Evolutionary conservation across 2,888 invertebrate species (phyloP).

Genomic region (Sialis fuliginosa): DNA sequence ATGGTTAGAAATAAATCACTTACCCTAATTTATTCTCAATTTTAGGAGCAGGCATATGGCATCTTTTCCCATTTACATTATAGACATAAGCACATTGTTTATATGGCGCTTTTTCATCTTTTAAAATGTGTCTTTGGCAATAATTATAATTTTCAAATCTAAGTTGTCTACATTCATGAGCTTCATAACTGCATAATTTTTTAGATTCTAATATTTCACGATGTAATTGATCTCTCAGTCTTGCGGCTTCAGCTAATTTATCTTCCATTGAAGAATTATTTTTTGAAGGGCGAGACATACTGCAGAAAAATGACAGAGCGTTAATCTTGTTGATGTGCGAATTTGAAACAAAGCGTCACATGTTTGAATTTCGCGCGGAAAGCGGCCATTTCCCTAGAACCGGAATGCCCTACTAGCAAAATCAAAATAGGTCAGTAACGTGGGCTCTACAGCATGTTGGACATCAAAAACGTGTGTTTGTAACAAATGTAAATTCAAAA

Average conservation of each 20-base stretch:
- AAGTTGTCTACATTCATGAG: slow-evolving; percentile 47
- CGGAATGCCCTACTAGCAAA: neutral
- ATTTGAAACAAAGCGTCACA: neutral
- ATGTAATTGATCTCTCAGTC: slow-evolving; percentile 32
- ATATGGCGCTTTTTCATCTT: slow-evolving; percentile 69
- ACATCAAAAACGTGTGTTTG: too few species aligned
- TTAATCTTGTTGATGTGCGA: neutral
- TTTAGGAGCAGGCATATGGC: slow-evolving; percentile 59
- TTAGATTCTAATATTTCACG: slow-evolving; percentile 41
- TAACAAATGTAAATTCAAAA: too few species aligned
- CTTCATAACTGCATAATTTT: slow-evolving; percentile 39
- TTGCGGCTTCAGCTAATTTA: slow-evolving; percentile 15
- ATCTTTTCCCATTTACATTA: slow-evolving; percentile 50
- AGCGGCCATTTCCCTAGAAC: neutral
- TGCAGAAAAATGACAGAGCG: neutral
- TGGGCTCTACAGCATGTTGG: too few species aligned
- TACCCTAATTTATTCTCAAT: slow-evolving; percentile 47
- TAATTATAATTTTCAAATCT: slow-evolving; percentile 55
- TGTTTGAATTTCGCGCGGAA: neutral
- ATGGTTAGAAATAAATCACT: slow-evolving; percentile 12
- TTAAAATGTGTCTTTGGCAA: slow-evolving; percentile 68
- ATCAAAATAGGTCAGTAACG: neutral
- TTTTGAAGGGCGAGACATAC: neutral
- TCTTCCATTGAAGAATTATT: neutral
- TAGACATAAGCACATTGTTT: slow-evolving; percentile 59